Evolutionary conservation across 2,888 invertebrate species (phyloP).

Genomic region (Ichneumon xanthorius): DNA sequence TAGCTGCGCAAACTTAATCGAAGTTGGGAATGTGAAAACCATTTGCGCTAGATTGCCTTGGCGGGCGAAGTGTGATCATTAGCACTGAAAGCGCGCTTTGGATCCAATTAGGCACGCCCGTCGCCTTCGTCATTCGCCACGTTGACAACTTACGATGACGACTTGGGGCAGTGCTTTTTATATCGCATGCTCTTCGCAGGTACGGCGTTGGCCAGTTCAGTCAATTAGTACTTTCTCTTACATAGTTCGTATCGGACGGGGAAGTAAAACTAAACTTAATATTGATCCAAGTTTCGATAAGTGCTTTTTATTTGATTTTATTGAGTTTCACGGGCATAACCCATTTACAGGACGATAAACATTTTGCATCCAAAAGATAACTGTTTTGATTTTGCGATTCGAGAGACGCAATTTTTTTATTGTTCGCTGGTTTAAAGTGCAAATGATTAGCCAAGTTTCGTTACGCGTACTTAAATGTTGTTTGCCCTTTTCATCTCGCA

Average conservation of each 20-base stretch:
- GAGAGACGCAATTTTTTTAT: too few species aligned
- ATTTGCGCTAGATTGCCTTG: constrained; percentile 54
- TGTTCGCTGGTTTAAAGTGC: too few species aligned
- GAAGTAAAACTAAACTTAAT: too few species aligned
- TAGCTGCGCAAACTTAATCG: background rate
- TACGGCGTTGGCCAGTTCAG: background rate
- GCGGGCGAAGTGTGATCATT: constrained; percentile 26
- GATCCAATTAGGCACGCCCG: constrained; percentile 65
- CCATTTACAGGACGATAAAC: too few species aligned
- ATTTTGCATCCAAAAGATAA: too few species aligned
- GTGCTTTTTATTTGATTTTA: too few species aligned
- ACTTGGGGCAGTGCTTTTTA: constrained; percentile 27
- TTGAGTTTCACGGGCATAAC: too few species aligned
- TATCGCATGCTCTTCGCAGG: constrained; percentile 21
- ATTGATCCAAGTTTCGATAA: too few species aligned
- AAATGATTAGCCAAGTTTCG: too few species aligned
- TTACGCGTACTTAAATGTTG: too few species aligned
- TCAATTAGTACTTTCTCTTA: background rate
- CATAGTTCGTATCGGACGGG: constrained; percentile 1
- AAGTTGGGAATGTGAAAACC: constrained; percentile 35
- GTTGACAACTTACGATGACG: constrained; percentile 46
- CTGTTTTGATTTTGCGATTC: too few species aligned
- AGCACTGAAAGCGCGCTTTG: constrained; percentile 54
- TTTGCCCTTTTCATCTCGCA: too few species aligned
- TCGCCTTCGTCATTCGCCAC: constrained; percentile 58